A percentile compares a stretch with the other conserved stretches of the same genome.
phyloP scores from a whole-genome alignment of 2,888 invertebrate genomes.

The Ariolimax columbianus region DNA sequence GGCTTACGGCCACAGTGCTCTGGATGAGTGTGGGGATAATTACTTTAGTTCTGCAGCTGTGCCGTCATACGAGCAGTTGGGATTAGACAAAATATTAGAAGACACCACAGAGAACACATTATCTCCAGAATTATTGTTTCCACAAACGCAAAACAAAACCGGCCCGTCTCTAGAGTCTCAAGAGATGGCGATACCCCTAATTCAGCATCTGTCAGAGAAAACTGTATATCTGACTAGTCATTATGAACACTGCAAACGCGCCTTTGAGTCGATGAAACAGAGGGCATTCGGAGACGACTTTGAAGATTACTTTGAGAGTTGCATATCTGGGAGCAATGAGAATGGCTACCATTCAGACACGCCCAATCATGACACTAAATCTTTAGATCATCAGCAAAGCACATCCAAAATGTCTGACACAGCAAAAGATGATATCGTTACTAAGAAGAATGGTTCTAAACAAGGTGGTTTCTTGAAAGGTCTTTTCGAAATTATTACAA shows the following conservation, averaged over 20 bases:
- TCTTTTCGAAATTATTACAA: neutral
- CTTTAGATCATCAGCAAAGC: neutral
- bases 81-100: neutral
- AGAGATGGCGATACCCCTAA: neutral
- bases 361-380: neutral
- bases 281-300: conserved; percentile 12
- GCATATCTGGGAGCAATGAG: neutral
- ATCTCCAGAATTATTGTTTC: neutral
- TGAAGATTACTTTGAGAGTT: conserved; percentile 16
- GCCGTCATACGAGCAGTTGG: neutral
- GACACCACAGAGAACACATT: neutral
- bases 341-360: neutral
- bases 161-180: neutral
- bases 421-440: too few relatives aligned
- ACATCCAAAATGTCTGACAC: too few relatives aligned
- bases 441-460: neutral
- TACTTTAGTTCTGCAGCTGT: neutral
- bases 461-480: neutral
- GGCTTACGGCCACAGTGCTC: neutral
- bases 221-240: neutral
- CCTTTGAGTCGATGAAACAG: conserved; percentile 20
- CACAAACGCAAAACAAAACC: too few relatives aligned
- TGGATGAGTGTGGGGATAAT: neutral
- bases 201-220: neutral
- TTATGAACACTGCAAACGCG: conserved; percentile 3